Evolutionary conservation across 2,797 vertebrate genomes (phyloP), one percentile per base, ranked within the genome.

Genomic region (Steatocranus sp.): DNA sequence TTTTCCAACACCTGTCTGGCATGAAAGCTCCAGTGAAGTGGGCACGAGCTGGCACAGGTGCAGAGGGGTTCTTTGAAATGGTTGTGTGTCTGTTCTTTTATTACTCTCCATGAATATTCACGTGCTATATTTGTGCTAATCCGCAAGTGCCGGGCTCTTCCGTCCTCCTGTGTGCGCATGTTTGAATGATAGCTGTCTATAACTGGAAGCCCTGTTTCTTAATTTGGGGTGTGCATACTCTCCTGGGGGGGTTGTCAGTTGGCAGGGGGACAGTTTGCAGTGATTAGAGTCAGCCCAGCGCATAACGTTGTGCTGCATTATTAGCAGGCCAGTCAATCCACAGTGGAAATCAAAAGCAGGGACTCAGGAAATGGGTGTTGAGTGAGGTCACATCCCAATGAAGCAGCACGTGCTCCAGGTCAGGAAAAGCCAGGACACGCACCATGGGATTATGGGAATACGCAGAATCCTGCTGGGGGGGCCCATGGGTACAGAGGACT

Each of bases 331-430:
- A 90, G 70, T 78, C 90, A 96, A 96, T 91, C 92, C 96, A 95
- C 96, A 89, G 95, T 96, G 95, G 96, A 96, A 96, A 96, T 96
- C 94, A 96, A 92, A 96, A 93, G 93, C 89, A 91, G 91, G 91
- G 93, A 95, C 94, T 92, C 90, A 90, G 93, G 93, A 96, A 96
- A 96, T 96, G 93, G 95, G 91, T 95, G 94, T 94, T 92, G 93
- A 92, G 94, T 87, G 92, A 95, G 95, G 95, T 96, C 92, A 90
- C 87, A 81, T 94, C 92, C 94, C 94, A 94, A 49, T 41, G 92
- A 94, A 93, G 90, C 89, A 85, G 92, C 92, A 86, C 89, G 87
- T 89, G 90, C 91, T 90, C 86, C 89, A 87, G 94, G 93, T 95
- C 85, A 88, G 88, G 91, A 94, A 91, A 91, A 94, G 94, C 85